Percentiles rank a stretch among this genome's conserved stretches.
Evolutionary conservation across 2,888 invertebrate genomes (phyloP).

Genomic region (Acanthoscelides obtectus): DNA sequence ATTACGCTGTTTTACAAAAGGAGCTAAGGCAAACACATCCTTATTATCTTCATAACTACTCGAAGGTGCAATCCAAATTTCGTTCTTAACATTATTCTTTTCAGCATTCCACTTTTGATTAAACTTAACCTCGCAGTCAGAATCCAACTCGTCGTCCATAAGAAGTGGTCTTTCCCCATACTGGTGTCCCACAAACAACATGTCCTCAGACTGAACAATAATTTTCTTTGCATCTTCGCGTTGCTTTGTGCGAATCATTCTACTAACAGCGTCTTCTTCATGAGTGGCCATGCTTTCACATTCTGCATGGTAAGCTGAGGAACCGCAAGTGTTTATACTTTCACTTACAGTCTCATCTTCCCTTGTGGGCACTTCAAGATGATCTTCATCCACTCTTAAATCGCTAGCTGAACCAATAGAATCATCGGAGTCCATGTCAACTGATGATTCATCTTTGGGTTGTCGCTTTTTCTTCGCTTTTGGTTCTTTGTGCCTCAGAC

Average conservation of each 20-base stretch:
- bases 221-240: constrained; percentile 47
- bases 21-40: constrained; percentile 69
- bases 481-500: constrained; percentile 48
- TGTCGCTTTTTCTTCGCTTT: constrained; percentile 34
- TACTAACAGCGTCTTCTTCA: constrained; percentile 54
- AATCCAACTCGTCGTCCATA: constrained; percentile 73
- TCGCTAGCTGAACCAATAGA: constrained; percentile 72
- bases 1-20: constrained; percentile 50
- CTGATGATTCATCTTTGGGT: constrained; percentile 35
- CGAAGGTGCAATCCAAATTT: constrained; percentile 41
- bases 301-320: constrained; percentile 68
- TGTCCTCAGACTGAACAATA: constrained; percentile 46
- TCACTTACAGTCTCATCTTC: constrained; percentile 57
- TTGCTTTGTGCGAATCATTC: constrained; percentile 49
- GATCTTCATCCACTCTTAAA: constrained; percentile 54
- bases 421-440: constrained; percentile 55
- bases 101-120: constrained; percentile 23
- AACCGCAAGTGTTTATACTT: constrained; percentile 62
- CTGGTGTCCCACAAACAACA: constrained; percentile 66
- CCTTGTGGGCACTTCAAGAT: constrained; percentile 46
- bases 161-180: constrained; percentile 72
- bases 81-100: constrained; percentile 26
- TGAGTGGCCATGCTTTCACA: constrained; percentile 64
- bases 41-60: constrained; percentile 46
- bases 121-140: constrained; percentile 50